Percentiles rank a stretch among this genome's conserved stretches.
Conservation (phyloP, 2,888 invertebrate species). For the Dendrolimus houi region DNA sequence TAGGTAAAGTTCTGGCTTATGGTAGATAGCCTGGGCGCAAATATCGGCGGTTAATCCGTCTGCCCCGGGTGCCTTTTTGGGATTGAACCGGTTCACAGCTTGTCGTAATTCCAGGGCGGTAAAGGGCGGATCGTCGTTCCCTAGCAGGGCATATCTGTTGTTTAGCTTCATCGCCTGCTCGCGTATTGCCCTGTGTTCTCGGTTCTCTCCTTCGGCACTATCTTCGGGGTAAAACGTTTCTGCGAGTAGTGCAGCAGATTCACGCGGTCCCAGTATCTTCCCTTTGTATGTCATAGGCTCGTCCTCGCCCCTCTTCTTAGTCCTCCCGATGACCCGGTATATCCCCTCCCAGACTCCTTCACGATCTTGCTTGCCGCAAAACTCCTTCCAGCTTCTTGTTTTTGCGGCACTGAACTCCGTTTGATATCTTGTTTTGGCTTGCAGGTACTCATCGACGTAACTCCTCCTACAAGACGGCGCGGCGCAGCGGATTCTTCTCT, state of each 20-base stretch:
- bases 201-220: background rate
- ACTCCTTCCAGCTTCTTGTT: background rate
- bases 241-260: background rate
- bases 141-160: rapidly evolving
- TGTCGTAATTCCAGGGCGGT: background rate
- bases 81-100: background rate
- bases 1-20: background rate
- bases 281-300: background rate
- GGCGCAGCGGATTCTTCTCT: background rate
- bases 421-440: background rate
- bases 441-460: background rate
- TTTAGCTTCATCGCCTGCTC: background rate
- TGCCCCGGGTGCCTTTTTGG: background rate
- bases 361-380: background rate
- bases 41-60: background rate
- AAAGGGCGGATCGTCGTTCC: background rate
- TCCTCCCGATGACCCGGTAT: background rate
- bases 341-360: background rate
- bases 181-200: background rate
- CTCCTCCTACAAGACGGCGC: background rate
- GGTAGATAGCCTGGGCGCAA: background rate
- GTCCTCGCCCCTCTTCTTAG: background rate
- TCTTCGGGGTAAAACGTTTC: background rate
- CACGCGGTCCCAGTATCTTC: background rate
- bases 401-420: background rate